Evolutionary conservation across 2,888 invertebrate genomes (phyloP).

Genomic region (Boloria selene): DNA sequence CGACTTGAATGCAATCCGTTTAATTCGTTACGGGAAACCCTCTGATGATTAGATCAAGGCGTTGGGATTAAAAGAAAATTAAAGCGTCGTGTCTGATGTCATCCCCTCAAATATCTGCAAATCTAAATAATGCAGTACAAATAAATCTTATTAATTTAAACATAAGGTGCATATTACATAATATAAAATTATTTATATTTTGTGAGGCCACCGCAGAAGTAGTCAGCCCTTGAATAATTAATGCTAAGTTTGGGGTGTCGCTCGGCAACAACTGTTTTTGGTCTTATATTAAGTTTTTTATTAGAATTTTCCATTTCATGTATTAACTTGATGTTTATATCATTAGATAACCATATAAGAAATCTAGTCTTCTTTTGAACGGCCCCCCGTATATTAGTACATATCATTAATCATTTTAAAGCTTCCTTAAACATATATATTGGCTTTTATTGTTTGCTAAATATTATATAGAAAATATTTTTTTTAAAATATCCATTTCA

Average conservation of each 20-base stretch:
- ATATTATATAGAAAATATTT: no score
- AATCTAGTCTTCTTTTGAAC: no score
- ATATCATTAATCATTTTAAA: no score
- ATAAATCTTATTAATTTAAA: conserved; percentile 38
- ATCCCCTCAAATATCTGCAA: conserved; percentile 58
- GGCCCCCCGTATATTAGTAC: no score
- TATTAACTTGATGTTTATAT: no score
- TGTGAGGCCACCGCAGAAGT: conserved; percentile 59
- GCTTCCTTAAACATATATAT: no score
- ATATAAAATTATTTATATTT: conserved; percentile 29
- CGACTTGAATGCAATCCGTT: conserved; percentile 79
- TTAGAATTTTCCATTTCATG: neutral
- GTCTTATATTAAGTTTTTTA: conserved; percentile 21
- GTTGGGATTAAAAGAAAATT: conserved; percentile 82
- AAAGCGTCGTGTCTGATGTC: conserved; percentile 73
- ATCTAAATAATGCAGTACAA: conserved; percentile 17
- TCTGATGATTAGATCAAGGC: conserved; percentile 75
- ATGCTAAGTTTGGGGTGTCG: conserved; percentile 76
- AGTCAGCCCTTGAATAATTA: conserved; percentile 72
- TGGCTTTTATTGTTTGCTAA: no score
- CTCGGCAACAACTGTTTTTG: conserved; percentile 75
- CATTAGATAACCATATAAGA: no score
- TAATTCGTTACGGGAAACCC: conserved; percentile 77
- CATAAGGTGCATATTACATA: conserved; percentile 44
- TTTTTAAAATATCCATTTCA: no score